Conservation (phyloP, 2,113 vertebrate genomes). For the Herpetotheres cachinnans region DNA sequence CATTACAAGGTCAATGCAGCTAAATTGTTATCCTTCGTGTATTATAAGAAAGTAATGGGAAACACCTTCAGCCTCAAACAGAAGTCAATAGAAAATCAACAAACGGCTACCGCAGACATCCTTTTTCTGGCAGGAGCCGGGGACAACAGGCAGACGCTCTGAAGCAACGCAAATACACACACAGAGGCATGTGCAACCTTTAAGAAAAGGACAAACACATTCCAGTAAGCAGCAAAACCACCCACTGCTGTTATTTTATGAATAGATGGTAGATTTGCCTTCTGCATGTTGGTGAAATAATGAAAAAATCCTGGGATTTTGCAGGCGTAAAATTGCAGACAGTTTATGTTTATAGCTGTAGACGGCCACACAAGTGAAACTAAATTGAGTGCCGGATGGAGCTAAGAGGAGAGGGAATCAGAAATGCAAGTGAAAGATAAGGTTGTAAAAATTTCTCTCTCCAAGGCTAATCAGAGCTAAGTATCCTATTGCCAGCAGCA, state of each 20-base stretch:
- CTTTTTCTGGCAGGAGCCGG: neutral
- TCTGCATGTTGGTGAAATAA: neutral
- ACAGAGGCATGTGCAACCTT: neutral
- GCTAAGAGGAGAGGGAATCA: neutral
- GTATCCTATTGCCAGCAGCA: neutral
- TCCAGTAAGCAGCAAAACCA: neutral
- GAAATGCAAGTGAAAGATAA: neutral
- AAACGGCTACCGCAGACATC: neutral
- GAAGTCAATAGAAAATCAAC: slow-evolving; percentile 39
- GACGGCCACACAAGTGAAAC: neutral
- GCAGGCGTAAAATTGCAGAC: slow-evolving; percentile 35
- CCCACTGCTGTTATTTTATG: neutral
- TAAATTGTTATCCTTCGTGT: neutral
- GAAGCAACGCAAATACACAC: neutral
- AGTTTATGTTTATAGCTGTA: slow-evolving; percentile 10
- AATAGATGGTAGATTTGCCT: neutral
- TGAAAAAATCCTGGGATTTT: slow-evolving; percentile 8
- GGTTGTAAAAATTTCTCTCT: neutral
- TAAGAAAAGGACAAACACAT: neutral
- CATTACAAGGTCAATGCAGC: slow-evolving; percentile 10
- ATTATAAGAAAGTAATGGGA: slow-evolving; percentile 31
- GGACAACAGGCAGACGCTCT: neutral
- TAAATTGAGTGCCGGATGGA: neutral
- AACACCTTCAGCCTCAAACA: slow-evolving; percentile 27
- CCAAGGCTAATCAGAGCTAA: neutral